Conservation (phyloP, 2,797 vertebrate genomes). For the Emydoidea blandingii region DNA sequence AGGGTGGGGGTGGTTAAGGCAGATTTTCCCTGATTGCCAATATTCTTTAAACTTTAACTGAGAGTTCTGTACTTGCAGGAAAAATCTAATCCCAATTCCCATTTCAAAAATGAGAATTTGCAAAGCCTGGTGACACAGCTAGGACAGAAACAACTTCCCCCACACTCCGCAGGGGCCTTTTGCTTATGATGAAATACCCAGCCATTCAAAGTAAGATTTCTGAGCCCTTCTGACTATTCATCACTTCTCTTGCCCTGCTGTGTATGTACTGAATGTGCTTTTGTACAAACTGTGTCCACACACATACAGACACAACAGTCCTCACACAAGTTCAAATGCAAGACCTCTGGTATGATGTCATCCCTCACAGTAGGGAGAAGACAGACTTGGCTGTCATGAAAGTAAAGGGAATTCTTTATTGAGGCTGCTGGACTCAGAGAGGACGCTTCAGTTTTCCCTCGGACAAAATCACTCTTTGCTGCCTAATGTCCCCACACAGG, state of each 20-base stretch:
- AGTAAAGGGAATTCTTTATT: not conserved
- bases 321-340: not conserved
- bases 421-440: not conserved
- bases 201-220: constrained; percentile 60
- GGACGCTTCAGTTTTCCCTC: not conserved
- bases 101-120: constrained; percentile 63
- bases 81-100: constrained; percentile 16
- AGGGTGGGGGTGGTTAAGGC: not conserved
- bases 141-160: constrained; percentile 68
- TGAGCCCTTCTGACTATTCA: not conserved
- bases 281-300: not conserved
- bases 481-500: not conserved
- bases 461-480: not conserved
- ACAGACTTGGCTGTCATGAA: not conserved
- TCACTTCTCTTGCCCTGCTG: not conserved
- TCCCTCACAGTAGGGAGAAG: not conserved
- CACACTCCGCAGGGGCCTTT: constrained; percentile 68
- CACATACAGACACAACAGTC: not conserved
- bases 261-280: not conserved
- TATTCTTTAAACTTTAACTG: not conserved
- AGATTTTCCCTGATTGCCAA: not conserved
- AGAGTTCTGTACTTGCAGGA: constrained; percentile 43
- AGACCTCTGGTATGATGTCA: not conserved
- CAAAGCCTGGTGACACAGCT: constrained; percentile 36
- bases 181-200: constrained; percentile 68